Evolutionary conservation across 2,888 invertebrate genomes (phyloP).

Genomic region (Frankliniella intonsa): DNA sequence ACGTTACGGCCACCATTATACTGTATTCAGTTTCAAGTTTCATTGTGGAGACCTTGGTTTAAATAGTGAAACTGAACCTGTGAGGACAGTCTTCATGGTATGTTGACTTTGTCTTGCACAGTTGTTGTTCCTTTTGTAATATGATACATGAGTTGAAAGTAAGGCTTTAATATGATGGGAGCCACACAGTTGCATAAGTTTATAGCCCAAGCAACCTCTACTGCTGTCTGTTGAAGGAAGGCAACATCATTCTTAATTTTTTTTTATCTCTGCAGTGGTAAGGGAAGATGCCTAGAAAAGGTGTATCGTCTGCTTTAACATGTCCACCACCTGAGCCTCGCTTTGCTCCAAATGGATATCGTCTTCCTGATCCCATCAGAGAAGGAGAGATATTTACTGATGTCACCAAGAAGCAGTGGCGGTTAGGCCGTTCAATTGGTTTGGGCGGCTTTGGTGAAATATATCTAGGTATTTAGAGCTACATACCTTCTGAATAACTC

Average conservation of each 20-base stretch:
- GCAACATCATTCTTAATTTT: neutral
- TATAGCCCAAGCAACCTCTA: neutral
- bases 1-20: neutral
- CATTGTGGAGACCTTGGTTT: neutral
- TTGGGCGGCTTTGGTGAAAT: constrained; percentile 90
- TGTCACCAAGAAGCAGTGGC: constrained; percentile 77
- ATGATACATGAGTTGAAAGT: neutral
- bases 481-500: neutral
- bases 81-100: neutral
- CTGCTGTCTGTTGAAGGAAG: neutral
- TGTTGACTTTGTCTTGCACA: neutral
- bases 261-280: neutral
- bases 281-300: constrained; percentile 4
- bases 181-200: neutral
- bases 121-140: neutral
- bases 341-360: constrained; percentile 32
- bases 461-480: constrained; percentile 58
- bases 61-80: neutral
- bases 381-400: constrained; percentile 75
- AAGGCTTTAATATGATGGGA: neutral
- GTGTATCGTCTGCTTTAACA: neutral
- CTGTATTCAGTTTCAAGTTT: neutral
- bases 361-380: constrained; percentile 51
- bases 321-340: constrained; percentile 2
- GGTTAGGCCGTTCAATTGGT: constrained; percentile 80